Conservation (phyloP, 2,797 vertebrate species). For the Nyctalus aviator region DNA sequence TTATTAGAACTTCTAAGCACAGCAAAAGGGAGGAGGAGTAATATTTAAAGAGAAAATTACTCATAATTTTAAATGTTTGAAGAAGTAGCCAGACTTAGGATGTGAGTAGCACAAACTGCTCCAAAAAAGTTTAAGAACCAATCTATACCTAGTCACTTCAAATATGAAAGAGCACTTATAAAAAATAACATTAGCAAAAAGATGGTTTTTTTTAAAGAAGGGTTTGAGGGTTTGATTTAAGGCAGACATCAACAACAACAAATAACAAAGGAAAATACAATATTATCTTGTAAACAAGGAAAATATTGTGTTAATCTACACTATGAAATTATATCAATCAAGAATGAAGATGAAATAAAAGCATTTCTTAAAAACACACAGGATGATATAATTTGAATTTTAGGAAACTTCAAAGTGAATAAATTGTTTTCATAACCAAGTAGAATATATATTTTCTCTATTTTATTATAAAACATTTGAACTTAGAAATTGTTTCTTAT, state of each 20-base stretch:
- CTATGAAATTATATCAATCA: slow-evolving; percentile 22
- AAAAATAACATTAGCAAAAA: not conserved
- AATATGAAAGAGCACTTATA: not conserved
- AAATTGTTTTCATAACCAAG: slow-evolving; percentile 15
- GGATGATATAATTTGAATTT: not conserved
- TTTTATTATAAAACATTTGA: not conserved
- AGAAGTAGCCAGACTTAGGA: not conserved
- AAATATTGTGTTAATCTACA: not conserved
- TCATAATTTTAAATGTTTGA: not conserved
- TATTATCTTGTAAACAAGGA: not conserved
- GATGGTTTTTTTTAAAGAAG: not conserved
- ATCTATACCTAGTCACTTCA: not conserved
- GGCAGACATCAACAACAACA: not conserved
- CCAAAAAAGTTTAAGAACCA: not conserved
- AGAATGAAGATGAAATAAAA: not conserved
- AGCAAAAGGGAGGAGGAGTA: not conserved
- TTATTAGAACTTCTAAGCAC: not conserved
- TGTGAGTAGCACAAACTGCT: not conserved
- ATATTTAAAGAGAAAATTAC: not conserved
- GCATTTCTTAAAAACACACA: not conserved
- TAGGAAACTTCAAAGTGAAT: not conserved
- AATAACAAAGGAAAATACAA: not conserved
- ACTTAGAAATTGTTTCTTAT: not conserved
- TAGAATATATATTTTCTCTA: not conserved
- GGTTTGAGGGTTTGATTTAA: not conserved